These are phyloP conservation scores for Drosophila elegans DNA, from an alignment of 1,140 invertebrate genomes.

Conservation along the genomic window DNA sequence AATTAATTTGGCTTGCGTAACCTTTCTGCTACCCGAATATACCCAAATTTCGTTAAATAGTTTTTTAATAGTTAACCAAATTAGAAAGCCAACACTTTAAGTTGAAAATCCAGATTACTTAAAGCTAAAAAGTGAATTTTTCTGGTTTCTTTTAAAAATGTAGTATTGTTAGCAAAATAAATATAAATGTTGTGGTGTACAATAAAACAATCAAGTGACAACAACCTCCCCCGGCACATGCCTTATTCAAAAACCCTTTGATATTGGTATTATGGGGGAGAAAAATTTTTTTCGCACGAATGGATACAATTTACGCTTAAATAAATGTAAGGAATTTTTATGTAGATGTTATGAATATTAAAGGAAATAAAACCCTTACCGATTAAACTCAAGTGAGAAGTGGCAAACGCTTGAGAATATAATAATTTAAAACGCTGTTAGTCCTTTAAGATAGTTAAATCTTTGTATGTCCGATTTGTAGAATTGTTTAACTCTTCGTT, in stretches of 20 bases:
- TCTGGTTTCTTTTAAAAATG: too few species aligned
- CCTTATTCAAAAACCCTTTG: constrained; percentile 47
- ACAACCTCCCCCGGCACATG: constrained; percentile 9
- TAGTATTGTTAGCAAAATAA: too few species aligned
- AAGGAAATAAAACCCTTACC: constrained; percentile 27
- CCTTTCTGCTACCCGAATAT: too few species aligned
- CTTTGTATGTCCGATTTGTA: constrained; percentile 13
- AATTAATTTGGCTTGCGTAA: too few species aligned
- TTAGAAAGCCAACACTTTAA: too few species aligned
- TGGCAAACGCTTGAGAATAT: constrained; percentile 24
- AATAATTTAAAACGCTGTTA: constrained; percentile 14
- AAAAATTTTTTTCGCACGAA: constrained; percentile 65
- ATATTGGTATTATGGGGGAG: constrained; percentile 41
- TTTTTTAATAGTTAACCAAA: too few species aligned
- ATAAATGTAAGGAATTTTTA: constrained; percentile 50
- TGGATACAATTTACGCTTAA: constrained; percentile 33
- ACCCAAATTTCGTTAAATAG: too few species aligned
- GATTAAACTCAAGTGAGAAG: constrained; percentile 31
- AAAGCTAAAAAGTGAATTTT: too few species aligned
- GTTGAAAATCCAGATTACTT: too few species aligned
- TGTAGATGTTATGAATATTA: constrained; percentile 16
- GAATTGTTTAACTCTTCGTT: constrained; percentile 8
- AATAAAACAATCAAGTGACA: constrained; percentile 3
- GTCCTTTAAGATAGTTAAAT: constrained; percentile 27
- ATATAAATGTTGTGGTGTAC: too few species aligned